phyloP scores from a whole-genome alignment of 2,888 invertebrate genomes.

The Anarsia innoxiella region DNA sequence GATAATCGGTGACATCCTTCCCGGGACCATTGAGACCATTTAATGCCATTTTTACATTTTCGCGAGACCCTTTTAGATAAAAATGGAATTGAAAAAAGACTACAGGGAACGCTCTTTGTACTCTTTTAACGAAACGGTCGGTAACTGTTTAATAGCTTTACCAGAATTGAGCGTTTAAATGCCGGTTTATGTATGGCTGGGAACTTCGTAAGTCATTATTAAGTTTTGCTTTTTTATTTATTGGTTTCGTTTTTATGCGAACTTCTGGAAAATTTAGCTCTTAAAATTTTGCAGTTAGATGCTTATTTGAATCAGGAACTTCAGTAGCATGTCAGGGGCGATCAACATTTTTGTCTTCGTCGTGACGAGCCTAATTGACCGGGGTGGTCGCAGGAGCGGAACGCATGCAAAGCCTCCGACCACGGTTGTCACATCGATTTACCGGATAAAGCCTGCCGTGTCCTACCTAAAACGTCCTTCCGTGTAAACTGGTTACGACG shows the following conservation, averaged over 20 bases:
- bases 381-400: constrained; percentile 32
- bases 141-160: no score
- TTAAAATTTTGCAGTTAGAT: not conserved
- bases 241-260: no score
- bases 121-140: no score
- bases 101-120: constrained; percentile 3
- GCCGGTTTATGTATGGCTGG: no score
- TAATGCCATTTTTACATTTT: constrained; percentile 34
- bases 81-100: constrained; percentile 9
- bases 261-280: no score
- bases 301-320: constrained; percentile 1
- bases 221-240: no score
- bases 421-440: constrained; percentile 48
- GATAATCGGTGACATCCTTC: constrained; percentile 62
- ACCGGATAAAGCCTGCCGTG: constrained; percentile 41
- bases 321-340: constrained; percentile 2
- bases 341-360: constrained; percentile 12
- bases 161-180: no score
- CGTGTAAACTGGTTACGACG: constrained; percentile 51
- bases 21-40: constrained; percentile 40
- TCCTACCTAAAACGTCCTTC: constrained; percentile 61
- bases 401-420: constrained; percentile 38
- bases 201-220: no score
- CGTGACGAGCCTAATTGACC: constrained; percentile 43
- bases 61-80: constrained; percentile 5